These are phyloP conservation scores for Saturnia japonica DNA, from an alignment of 2,888 invertebrate genomes.

Conservation along the genomic window DNA sequence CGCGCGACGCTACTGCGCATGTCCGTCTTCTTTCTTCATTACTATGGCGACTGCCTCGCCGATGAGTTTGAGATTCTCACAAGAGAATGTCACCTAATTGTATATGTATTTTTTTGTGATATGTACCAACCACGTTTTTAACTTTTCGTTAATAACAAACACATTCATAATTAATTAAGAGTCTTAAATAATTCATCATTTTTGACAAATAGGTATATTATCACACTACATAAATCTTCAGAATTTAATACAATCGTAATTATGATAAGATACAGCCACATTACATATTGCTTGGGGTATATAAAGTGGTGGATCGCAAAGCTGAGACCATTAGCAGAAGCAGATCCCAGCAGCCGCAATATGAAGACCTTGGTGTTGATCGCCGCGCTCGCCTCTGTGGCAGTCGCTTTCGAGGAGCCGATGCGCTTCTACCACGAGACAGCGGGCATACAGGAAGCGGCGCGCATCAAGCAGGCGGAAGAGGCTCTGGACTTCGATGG, in stretches of 20 bases:
- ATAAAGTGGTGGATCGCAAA: background rate
- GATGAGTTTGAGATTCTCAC: no score
- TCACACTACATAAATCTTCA: no score
- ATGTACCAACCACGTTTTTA: no score
- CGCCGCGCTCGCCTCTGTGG: background rate
- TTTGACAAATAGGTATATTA: no score
- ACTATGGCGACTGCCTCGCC: no score
- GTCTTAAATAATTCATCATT: no score
- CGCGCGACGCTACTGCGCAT: no score
- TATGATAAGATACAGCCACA: background rate
- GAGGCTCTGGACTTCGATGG: constrained; percentile 35
- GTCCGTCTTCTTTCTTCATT: no score
- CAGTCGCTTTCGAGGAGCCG: constrained; percentile 1
- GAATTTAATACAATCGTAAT: background rate
- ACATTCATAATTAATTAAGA: no score
- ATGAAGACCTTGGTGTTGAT: constrained; percentile 6
- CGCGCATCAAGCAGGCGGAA: constrained; percentile 35
- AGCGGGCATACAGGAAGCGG: constrained; percentile 36
- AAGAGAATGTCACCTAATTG: no score
- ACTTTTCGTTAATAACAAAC: no score
- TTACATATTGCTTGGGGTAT: background rate
- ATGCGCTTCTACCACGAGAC: constrained; percentile 35
- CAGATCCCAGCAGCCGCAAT: background rate
- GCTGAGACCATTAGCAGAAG: background rate
- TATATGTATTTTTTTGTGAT: no score